Base-by-base conservation (phyloP, 2,888 invertebrate genomes). In the Oscheius sp. region DNA sequence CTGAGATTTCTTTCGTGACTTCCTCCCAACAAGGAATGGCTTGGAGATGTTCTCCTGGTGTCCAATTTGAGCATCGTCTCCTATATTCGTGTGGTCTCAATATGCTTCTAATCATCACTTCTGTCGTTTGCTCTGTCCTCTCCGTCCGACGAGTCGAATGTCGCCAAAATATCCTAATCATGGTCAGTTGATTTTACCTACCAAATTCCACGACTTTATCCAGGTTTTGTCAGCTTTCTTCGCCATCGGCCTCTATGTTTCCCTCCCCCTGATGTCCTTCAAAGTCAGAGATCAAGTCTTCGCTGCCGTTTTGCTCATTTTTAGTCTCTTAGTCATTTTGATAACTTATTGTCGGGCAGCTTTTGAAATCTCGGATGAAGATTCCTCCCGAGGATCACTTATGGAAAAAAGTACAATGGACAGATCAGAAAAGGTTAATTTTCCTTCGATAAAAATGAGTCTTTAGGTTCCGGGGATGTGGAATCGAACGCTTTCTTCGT, bases 21-120 rank as follows among this genome's bases (percentile, higher is more conserved):
- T 71, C 73, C 10, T 25, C 6, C 12, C 23, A 71, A 25, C 73
- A 76, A 31, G 78, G 78, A 58, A 69, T 72, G 34, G 71, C 69
- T 63, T 79, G 79, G 79, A 53, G 79, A 64, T 79, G 79, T 50
- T 61, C 77, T n/a, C 74, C 74, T 15, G 79, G 79, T 27, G 74
- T 68, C 33, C 39, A 65, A 61, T 74, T 72, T 46, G 74, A 74
- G 39, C 53, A 65, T 53, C 64, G 69, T 61, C 61, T 72, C 15
- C 48, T 78, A 6, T 33, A 69, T 34, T 78, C 76, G 1, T 77
- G 74, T 58, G 69, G 66, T 34, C 69, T 75, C 3, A 58, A 71
- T 37, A 73, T 70, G 5, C 45, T 75, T 34, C 45, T 76, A 17
- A 66, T 77, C 20, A 34, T 75, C 5, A 48, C 71, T 27, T 70